phyloP scores from a whole-genome alignment of 2,113 vertebrate species.

The Mastomys natalensis region DNA sequence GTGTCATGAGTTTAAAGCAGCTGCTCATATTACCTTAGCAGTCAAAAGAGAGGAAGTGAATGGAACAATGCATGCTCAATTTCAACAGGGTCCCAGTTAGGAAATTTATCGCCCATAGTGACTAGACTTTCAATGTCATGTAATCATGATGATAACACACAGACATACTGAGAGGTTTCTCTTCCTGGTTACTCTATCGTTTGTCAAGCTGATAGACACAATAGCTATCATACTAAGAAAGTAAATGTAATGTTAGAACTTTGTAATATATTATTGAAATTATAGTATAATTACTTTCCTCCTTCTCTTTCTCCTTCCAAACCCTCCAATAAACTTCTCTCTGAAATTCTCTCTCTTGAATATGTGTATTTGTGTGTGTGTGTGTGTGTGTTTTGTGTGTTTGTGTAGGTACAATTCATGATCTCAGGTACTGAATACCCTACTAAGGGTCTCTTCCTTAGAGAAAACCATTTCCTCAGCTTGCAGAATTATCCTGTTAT shows the following conservation, averaged over 20 bases:
- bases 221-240: not conserved
- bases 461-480: not conserved
- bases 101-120: not conserved
- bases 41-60: not conserved
- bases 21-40: not conserved
- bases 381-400: not conserved
- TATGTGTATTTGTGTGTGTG: too few species aligned
- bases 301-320: not conserved
- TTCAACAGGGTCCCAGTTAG: not conserved
- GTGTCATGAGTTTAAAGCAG: not conserved
- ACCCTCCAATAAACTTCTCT: not conserved
- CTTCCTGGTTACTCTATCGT: not conserved
- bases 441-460: not conserved
- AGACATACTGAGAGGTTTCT: not conserved
- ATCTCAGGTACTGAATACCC: not conserved
- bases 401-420: not conserved
- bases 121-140: not conserved
- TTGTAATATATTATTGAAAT: not conserved
- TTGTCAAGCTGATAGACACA: not conserved
- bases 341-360: too few species aligned
- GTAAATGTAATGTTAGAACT: not conserved
- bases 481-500: not conserved
- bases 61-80: not conserved
- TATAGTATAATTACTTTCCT: not conserved
- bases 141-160: too few species aligned